Base-by-base conservation (phyloP, 1,140 invertebrate species). In the Drosophila kikkawai region DNA sequence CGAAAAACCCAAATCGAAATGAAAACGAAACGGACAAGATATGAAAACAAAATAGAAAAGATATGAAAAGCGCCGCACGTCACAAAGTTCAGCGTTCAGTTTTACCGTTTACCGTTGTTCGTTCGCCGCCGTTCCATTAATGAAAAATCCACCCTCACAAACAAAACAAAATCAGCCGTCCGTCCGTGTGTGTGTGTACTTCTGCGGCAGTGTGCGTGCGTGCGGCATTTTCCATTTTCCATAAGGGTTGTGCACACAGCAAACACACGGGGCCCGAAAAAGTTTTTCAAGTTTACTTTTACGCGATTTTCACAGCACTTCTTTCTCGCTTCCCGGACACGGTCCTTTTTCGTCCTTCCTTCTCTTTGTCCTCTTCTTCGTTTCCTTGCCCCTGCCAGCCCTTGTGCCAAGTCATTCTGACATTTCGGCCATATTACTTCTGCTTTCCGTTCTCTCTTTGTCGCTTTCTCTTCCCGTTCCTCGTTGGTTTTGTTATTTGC, bases 71-170 rank as follows among this genome's bases (percentile, higher is more conserved):
- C 82, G 77, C 58, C 65, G 77, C 61, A 73, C 57, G 68, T 66
- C 64, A 74, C 63, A 81, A 86, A 86, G 83, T 86, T 86, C 42
- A 56, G 56, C 82, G 67, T 81, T 80, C 73, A 66, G 63, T 26
- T 65, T 59, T 60, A 61, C 73, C 59, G 41, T 81, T 68, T 68
- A 75, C 58, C 82, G 78, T 67, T 80, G 75, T 67, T 36, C 26
- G 60, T 32, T 37, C 60, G 45, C 36, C 55, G 78, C 66, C 50
- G 76, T 82, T 88, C 87, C 78, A 87, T 87, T 87, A 87, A 87
- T 88, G 84, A 88, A 84, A 87, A 87, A 84, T 78, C 84, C 82
- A 87, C 84, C 84, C 83, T 77, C 83, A 87, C 83, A 88, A 87
- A 80, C 84, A 87, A 87, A 81, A 87, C 80, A 88, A 86, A 80